phyloP scores from a whole-genome alignment of 2,797 vertebrate species.

The Distichodus sexfasciatus region DNA sequence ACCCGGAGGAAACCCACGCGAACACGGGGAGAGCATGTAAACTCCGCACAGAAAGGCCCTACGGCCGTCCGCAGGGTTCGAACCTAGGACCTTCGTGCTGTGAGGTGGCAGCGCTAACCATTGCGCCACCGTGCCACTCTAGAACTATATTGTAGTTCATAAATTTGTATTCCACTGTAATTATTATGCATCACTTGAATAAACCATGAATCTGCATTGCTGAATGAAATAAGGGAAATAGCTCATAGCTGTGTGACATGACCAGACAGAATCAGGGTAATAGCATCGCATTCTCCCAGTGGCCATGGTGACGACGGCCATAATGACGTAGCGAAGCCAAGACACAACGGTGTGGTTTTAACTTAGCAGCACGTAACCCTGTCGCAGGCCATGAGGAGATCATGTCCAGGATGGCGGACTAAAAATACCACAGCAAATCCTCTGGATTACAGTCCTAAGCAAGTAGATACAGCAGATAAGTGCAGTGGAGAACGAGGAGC shows the following conservation, averaged over 20 bases:
- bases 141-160: too few relatives aligned
- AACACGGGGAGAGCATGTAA: too few relatives aligned
- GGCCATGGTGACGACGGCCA: neutral
- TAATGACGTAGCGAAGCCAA: neutral
- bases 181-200: too few relatives aligned
- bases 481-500: neutral
- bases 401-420: neutral
- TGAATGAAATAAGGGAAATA: too few relatives aligned
- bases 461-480: neutral
- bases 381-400: neutral
- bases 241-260: conserved; percentile 6
- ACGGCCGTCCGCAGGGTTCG: too few relatives aligned
- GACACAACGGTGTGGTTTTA: neutral
- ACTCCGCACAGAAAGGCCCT: too few relatives aligned
- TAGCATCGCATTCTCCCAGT: conserved; percentile 23
- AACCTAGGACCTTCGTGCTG: too few relatives aligned
- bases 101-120: too few relatives aligned
- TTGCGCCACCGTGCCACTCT: too few relatives aligned
- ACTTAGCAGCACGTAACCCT: neutral
- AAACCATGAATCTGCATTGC: too few relatives aligned
- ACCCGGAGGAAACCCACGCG: too few relatives aligned
- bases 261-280: conserved; percentile 41
- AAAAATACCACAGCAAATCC: conserved; percentile 4
- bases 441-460: neutral
- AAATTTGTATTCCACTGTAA: too few relatives aligned